A percentile compares a stretch with the other conserved stretches of the same genome.
Evolutionary conservation across 2,113 vertebrate genomes (phyloP).

Genomic region (Tragulus kanchil): DNA sequence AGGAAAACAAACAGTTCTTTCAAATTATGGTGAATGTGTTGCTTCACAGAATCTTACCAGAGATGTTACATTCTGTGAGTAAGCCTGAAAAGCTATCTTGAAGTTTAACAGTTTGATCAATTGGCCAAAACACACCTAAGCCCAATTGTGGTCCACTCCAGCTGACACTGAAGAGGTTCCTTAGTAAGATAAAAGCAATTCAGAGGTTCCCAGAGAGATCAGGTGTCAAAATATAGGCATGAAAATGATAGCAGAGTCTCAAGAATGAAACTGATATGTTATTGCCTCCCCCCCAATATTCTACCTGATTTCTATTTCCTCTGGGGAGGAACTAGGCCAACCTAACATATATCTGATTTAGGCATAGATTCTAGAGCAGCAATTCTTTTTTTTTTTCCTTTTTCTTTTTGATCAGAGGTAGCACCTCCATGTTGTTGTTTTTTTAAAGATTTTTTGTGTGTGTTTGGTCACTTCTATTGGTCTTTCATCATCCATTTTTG

Average conservation of each 20-base stretch:
- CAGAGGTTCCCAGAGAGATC: background rate
- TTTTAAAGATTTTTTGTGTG: too few species aligned
- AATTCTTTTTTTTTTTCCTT: too few species aligned
- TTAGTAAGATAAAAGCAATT: background rate
- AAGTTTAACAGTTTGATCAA: background rate
- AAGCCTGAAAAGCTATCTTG: background rate
- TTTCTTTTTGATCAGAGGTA: too few species aligned
- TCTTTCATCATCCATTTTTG: too few species aligned
- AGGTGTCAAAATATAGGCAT: background rate
- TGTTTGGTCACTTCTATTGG: too few species aligned
- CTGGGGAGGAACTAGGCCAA: background rate
- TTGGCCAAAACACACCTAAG: background rate
- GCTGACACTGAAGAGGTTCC: background rate
- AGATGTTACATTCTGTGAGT: background rate
- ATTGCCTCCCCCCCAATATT: background rate
- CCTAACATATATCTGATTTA: conserved; percentile 14
- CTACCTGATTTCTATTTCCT: background rate
- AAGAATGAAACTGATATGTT: background rate
- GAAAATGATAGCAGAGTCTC: background rate
- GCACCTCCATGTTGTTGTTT: too few species aligned
- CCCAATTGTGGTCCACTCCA: background rate
- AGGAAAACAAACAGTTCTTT: background rate
- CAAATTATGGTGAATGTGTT: background rate
- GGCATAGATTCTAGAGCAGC: background rate
- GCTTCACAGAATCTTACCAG: background rate